These are phyloP conservation scores for Mamestra brassicae DNA, from an alignment of 2,888 invertebrate species.

Conservation along the genomic window DNA sequence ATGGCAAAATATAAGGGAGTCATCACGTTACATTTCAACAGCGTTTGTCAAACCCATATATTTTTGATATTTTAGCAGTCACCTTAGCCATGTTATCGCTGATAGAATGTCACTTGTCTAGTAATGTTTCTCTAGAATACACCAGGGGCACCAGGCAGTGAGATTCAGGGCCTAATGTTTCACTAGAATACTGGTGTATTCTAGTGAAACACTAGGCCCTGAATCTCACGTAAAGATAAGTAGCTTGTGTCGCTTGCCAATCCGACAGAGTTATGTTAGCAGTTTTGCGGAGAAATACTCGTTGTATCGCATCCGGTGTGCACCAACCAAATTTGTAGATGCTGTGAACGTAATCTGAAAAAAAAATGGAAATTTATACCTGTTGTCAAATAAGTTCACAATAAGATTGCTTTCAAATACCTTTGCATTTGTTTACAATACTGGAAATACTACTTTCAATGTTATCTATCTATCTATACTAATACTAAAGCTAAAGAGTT, in stretches of 20 bases:
- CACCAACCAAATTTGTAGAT: slow-evolving; percentile 82
- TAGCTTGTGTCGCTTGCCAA: slow-evolving; percentile 62
- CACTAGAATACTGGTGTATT: background rate
- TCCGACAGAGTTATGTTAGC: slow-evolving; percentile 70
- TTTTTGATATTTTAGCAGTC: too few species aligned
- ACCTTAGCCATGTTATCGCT: too few species aligned
- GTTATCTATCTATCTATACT: too few species aligned
- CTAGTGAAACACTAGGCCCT: background rate
- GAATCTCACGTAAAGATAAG: slow-evolving; percentile 78
- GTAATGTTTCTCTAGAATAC: too few species aligned
- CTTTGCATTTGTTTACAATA: background rate
- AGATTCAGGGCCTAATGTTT: too few species aligned
- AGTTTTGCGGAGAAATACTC: slow-evolving; percentile 67
- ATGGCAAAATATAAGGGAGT: too few species aligned
- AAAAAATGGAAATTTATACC: background rate
- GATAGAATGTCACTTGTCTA: too few species aligned
- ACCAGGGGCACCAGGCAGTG: too few species aligned
- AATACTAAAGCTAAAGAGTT: too few species aligned
- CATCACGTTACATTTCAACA: too few species aligned
- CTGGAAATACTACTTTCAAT: background rate
- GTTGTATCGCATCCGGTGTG: slow-evolving; percentile 62
- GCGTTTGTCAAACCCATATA: too few species aligned
- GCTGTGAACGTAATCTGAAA: slow-evolving; percentile 70
- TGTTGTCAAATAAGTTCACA: background rate
- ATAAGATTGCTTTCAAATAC: background rate